Evolutionary conservation across 2,797 vertebrate genomes (phyloP).

Genomic region (Chiloscyllium punctatum): DNA sequence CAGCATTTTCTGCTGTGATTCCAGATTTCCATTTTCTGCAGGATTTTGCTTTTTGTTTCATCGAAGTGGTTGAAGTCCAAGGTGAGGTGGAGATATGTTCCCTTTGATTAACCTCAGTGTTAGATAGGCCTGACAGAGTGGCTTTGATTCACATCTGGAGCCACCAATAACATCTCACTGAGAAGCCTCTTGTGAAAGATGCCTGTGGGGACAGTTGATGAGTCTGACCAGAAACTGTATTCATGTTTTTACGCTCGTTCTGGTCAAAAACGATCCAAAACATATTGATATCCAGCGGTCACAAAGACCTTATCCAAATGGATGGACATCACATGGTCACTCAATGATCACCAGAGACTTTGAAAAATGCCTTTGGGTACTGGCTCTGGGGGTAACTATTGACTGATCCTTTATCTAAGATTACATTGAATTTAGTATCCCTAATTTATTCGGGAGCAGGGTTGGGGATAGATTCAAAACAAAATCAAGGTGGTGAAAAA

Average conservation of each 20-base stretch:
- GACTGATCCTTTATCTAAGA: too few relatives aligned
- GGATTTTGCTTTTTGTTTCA: too few relatives aligned
- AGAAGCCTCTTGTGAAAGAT: not conserved
- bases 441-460: not conserved
- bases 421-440: not conserved
- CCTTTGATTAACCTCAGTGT: not conserved
- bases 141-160: not conserved
- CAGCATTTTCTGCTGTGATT: too few relatives aligned
- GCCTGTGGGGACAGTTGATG: not conserved
- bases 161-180: conserved; percentile 44
- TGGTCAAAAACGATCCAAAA: too few relatives aligned
- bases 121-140: not conserved
- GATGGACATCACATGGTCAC: too few relatives aligned
- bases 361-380: too few relatives aligned
- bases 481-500: not conserved
- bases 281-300: too few relatives aligned
- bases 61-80: not conserved
- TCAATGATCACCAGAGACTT: too few relatives aligned
- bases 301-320: too few relatives aligned
- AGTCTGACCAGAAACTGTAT: conserved; percentile 32
- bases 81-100: not conserved
- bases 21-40: too few relatives aligned
- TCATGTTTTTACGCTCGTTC: too few relatives aligned
- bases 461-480: not conserved
- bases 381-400: too few relatives aligned